Evolutionary conservation across 2,113 vertebrate genomes (phyloP).

Genomic region (Rhea americana): DNA sequence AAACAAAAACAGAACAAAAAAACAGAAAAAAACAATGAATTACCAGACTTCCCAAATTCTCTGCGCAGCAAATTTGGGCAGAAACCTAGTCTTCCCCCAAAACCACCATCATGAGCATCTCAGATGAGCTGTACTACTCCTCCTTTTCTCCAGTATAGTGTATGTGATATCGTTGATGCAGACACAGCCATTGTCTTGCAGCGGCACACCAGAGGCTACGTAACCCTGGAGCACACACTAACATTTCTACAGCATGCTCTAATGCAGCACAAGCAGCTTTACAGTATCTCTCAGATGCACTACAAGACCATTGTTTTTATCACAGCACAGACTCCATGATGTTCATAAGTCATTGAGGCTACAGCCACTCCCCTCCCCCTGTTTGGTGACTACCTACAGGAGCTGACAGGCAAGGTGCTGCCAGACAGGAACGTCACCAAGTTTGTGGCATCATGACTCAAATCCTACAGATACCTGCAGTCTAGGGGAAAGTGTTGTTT

Average conservation of each 20-base stretch:
- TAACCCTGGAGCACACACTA: background rate
- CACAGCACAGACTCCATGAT: background rate
- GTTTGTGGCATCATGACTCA: too few species aligned
- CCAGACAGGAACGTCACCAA: background rate
- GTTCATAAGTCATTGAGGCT: background rate
- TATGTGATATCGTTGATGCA: background rate
- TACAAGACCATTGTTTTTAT: background rate
- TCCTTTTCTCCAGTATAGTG: background rate
- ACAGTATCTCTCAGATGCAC: background rate
- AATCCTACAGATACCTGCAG: background rate
- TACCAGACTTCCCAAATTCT: background rate
- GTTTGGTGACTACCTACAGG: rapidly evolving
- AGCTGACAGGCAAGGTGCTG: background rate
- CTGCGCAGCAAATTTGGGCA: too few species aligned
- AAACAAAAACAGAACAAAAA: too few species aligned
- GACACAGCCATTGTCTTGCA: background rate
- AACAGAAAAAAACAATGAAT: background rate
- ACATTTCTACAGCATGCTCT: background rate
- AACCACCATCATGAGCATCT: background rate
- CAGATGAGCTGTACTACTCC: background rate
- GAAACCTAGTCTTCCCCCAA: too few species aligned
- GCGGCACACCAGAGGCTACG: background rate
- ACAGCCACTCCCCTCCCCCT: too few species aligned
- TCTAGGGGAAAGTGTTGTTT: background rate
- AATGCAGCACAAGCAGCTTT: background rate